A percentile compares a stretch with the other conserved stretches of the same genome.
Conservation (phyloP, 2,888 invertebrate species). For the Acrobasis suavella region DNA sequence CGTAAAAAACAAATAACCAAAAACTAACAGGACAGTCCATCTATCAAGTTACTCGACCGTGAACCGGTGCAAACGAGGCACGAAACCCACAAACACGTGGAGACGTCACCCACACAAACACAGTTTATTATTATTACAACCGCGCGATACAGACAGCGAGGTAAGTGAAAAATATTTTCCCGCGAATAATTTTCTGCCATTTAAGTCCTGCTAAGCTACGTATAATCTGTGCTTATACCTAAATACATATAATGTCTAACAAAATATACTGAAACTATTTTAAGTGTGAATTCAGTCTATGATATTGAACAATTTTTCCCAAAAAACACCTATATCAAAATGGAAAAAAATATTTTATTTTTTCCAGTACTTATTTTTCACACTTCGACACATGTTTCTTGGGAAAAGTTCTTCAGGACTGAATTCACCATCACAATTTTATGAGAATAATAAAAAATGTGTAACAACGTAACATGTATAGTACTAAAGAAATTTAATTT, state of each 20-base stretch:
- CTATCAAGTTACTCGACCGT: constrained; percentile 11
- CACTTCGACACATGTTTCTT: no score
- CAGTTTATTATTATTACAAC: constrained; percentile 46
- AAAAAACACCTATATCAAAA: no score
- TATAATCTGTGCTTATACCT: background rate
- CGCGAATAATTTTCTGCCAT: constrained; percentile 26
- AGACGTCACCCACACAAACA: constrained; percentile 37
- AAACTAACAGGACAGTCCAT: background rate
- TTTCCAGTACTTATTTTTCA: no score
- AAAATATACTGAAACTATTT: background rate
- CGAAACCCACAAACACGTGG: constrained; percentile 37
- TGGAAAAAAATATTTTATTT: no score
- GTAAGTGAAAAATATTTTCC: constrained; percentile 52
- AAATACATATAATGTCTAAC: background rate
- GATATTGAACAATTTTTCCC: no score
- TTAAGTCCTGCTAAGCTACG: background rate
- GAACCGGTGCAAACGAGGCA: constrained; percentile 44
- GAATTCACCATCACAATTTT: no score
- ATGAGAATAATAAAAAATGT: no score
- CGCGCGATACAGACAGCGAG: constrained; percentile 42
- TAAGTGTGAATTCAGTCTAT: no score
- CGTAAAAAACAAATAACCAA: background rate
- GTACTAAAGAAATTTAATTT: no score
- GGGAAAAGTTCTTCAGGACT: no score
- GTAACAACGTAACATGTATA: no score